Evolutionary conservation across 1,140 invertebrate genomes (phyloP), one percentile per base, ranked within the genome.

Genomic region (Aphaenogaster ashmeadi): DNA sequence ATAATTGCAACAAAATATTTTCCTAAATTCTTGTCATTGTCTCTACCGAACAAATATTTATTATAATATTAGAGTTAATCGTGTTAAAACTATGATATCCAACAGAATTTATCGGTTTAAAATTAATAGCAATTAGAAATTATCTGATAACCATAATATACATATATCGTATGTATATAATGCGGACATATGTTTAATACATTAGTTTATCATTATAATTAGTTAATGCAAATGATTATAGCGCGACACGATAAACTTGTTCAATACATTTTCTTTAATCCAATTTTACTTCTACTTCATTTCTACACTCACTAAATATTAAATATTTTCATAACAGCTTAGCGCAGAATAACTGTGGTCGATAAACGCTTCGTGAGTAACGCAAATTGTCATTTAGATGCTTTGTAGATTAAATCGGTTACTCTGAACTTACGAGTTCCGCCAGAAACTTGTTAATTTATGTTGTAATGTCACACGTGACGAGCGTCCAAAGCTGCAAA

Each of bases 381-480:
- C 18, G 58, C 47, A 79, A 90, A 84, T 90, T 90, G 74, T 41
- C 75, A 38, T 56, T 50, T 64, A 52, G 72, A 72, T 60, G 83
- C 66, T 87, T 77, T 71, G 44, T 54, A 64, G 88, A 89, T 90
- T 87, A 90, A 60, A 89, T 90, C 84, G 64, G 41, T 50, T n/a
- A 52, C 56, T 66, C 50, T 41, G 36, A 69, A 86, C 72, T 85
- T 74, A 77, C 56, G 47, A 78, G 75, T 84, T 90, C 44, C 78
- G 62, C 52, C 36, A 62, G 71, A 80, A 87, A 89, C 72, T 90
- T 79, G 64, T 66, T 89, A 89, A 90, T 90, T 90, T 90, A 60
- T 56, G 69, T 84, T 56, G 36, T 47, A 84, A 74, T 18, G 54
- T 84, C 56, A 38, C 44, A 50, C 54, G 44, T 50, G 66, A 72